Percentiles rank a stretch among this genome's conserved stretches.
Evolutionary conservation across 2,113 vertebrate genomes (phyloP).

Genomic region (Thalassarche chlororhynchos): DNA sequence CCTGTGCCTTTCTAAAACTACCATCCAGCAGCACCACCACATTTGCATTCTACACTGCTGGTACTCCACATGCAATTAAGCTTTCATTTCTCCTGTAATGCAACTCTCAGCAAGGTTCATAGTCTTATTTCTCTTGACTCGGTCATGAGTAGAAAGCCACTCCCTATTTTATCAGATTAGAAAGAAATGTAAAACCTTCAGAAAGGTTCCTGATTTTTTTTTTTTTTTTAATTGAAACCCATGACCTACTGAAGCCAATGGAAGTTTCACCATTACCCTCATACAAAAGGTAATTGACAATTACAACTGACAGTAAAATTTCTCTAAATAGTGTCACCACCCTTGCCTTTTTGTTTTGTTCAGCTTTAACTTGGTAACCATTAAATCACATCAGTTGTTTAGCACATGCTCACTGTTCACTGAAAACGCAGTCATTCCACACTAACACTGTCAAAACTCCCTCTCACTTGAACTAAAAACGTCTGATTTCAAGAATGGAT

Average conservation of each 20-base stretch:
- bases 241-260: background rate
- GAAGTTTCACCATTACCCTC: background rate
- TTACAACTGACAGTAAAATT: background rate
- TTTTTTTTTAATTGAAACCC: background rate
- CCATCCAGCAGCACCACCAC: background rate
- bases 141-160: background rate
- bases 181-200: background rate
- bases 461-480: background rate
- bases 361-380: background rate
- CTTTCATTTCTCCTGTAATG: background rate
- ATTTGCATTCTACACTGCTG: background rate
- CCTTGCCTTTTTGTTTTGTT: background rate
- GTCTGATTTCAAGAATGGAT: background rate
- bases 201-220: background rate
- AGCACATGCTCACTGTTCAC: background rate
- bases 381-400: background rate
- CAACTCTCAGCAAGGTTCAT: background rate
- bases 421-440: background rate
- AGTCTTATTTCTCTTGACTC: background rate
- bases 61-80: background rate
- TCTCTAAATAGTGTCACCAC: background rate
- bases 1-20: background rate
- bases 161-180: background rate
- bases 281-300: background rate
- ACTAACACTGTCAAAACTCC: background rate